A percentile compares a stretch with the other conserved stretches of the same genome.
Evolutionary conservation across 2,888 invertebrate genomes (phyloP).

Genomic region (Ferdinandea cuprea): DNA sequence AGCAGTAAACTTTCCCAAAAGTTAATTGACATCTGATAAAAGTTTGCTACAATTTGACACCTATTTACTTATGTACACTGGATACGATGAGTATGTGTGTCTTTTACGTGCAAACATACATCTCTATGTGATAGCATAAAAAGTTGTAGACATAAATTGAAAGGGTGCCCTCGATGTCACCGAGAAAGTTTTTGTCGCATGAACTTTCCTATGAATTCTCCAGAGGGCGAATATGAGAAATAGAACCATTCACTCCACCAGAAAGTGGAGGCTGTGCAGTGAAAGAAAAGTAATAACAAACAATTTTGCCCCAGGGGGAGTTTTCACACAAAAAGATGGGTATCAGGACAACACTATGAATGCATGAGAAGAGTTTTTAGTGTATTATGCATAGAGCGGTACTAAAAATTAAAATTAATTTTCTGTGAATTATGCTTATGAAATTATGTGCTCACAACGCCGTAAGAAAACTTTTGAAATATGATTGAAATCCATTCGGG

Average conservation of each 20-base stretch:
- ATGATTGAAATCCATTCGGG: no score
- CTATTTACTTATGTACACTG: constrained; percentile 38
- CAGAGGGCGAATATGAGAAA: constrained; percentile 51
- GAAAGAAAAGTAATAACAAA: constrained; percentile 49
- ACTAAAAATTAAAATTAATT: constrained; percentile 66
- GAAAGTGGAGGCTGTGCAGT: constrained; percentile 17
- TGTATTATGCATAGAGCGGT: constrained; percentile 35
- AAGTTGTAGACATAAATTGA: constrained; percentile 65
- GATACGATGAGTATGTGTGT: constrained; percentile 22
- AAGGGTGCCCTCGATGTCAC: constrained; percentile 63
- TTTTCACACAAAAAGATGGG: constrained; percentile 22
- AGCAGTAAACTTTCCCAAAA: constrained; percentile 47
- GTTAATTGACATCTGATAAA: constrained; percentile 69
- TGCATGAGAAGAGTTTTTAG: constrained; percentile 17
- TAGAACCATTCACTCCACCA: background rate
- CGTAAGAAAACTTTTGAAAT: no score
- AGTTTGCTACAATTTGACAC: constrained; percentile 57
- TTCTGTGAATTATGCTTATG: constrained; percentile 32
- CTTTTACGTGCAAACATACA: constrained; percentile 53
- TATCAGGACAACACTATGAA: constrained; percentile 29
- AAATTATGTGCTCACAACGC: no score
- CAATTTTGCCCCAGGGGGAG: constrained; percentile 16
- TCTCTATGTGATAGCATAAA: constrained; percentile 44
- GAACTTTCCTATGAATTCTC: constrained; percentile 60
- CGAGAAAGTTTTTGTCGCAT: constrained; percentile 67